Evolutionary conservation across 2,797 vertebrate species (phyloP), one percentile per base, ranked within the genome.

Genomic region (Gymnothorax reevesii): DNA sequence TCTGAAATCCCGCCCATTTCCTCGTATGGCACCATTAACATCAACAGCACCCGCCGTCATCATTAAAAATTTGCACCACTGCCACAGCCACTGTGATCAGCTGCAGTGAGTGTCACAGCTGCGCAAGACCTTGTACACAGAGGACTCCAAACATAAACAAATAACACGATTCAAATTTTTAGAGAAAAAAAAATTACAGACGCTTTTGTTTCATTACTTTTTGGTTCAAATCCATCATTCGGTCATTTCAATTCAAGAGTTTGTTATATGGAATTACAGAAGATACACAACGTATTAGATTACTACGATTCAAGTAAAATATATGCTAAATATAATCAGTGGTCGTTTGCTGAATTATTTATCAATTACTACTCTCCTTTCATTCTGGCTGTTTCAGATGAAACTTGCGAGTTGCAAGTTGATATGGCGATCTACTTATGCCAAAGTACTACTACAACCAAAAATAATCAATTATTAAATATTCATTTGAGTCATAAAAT

Each of bases 291-390:
- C 33, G 22, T 33, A 73, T 73, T 27, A 33, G 27, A 73, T 73
- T 73, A 73, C 25, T 7, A 12, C n/a, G 27, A 73, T 9, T 27
- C 69, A 27, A 73, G 69, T 73, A 73, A 2, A 27, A n/a, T 42
- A 69, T 69, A 66, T 66, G 62, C 62, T 66, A 66, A 62, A 62
- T 62, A 62, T 62, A 62, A 66, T 66, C 62, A 66, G 20, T n/a
- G 8, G 62, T 20, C 71, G 49, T 13, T 15, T 49, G 4, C 13
- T 6, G 71, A 4, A 15, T 75, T 75, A 75, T 42, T 75, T 17
- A 49, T 49, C 17, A 75, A 33, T 75, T 12, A 42, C 27, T 17
- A 75, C 2, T 49, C 12, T 13, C 2, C 20, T 66, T 66, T 66
- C 62, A 4, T 66, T 22, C 6, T 75, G 33, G 6, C 10, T 42